Percentiles rank a stretch among this genome's conserved stretches.
Evolutionary conservation across 2,797 vertebrate genomes (phyloP).

Genomic region (Anguilla pacifica): DNA sequence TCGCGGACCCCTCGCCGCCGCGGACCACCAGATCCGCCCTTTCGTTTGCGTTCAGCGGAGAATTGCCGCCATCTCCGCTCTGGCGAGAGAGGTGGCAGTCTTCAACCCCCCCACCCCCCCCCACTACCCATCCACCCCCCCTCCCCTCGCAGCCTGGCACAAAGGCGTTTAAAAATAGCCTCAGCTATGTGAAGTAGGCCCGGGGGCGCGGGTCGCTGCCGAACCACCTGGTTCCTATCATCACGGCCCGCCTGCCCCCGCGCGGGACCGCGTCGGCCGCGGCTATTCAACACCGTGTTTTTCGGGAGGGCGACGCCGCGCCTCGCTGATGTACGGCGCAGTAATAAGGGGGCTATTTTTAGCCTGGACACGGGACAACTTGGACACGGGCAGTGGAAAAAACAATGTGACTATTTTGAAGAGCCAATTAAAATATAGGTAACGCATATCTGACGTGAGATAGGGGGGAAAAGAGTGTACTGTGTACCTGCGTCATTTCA

Average conservation of each 20-base stretch:
- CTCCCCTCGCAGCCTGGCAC: neutral
- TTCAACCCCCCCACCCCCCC: neutral
- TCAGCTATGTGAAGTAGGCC: constrained; percentile 42
- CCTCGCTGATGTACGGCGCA: constrained; percentile 45
- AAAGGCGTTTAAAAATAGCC: constrained; percentile 43
- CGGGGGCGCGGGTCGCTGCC: constrained; percentile 24
- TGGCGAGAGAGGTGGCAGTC: too few species aligned
- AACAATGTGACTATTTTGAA: constrained; percentile 43
- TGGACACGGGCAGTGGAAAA: constrained; percentile 44
- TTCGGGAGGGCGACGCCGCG: constrained; percentile 47
- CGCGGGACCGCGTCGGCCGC: constrained; percentile 44
- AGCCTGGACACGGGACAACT: constrained; percentile 31
- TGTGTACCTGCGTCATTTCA: neutral
- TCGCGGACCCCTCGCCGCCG: neutral
- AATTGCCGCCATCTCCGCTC: neutral
- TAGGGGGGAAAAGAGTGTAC: neutral
- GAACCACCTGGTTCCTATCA: constrained; percentile 44
- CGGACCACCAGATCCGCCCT: neutral
- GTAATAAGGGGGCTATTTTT: constrained; percentile 37
- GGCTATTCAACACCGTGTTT: constrained; percentile 53
- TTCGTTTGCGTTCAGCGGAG: neutral
- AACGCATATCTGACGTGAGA: neutral
- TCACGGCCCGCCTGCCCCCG: constrained; percentile 33
- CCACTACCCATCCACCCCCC: neutral
- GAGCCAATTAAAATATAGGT: constrained; percentile 37